Evolutionary conservation across 2,888 invertebrate genomes (phyloP), one percentile per base, ranked within the genome.

Genomic region (Portevinia maculata): DNA sequence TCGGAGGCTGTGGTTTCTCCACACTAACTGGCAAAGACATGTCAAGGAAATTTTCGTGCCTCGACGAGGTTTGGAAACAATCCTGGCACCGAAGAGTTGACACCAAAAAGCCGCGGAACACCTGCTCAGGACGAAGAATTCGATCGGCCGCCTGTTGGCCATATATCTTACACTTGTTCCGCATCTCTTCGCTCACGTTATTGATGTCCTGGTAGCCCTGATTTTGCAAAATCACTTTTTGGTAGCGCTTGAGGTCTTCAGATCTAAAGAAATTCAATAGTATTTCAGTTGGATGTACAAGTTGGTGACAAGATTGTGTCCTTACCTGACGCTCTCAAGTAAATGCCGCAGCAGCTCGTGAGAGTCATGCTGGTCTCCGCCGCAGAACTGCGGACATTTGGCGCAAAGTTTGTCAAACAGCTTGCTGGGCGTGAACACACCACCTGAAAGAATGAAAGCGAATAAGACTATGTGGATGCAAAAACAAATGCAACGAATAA

Each of bases 361-460:
- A 0, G 99, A 95, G 89, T 99, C 99, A 88, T 99, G 99, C 88
- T 99, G 99, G 86, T 98, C 96, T 1, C 96, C 97, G 8, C 98
- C 98, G 60, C 96, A 95, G 90, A 98, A 99, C 89, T 98, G 95
- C 0, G 96, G 95, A 88, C 94, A 92, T 86, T 94, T 94, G 85
- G 91, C 92, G 71, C 93, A 94, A 19, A 96, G 91, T 74, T 93
- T 93, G 0, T 92, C 92, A 28, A 95, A 92, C 52, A 96, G 91
- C 87, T 93, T 92, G 21, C 92, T 90, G 0, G 96, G 96, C 19
- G 92, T 93, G 85, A 92, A 94, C 17, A 94, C 93, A 11, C 94
- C 93, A 2, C 94, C 94, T 91, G 1, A 39, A 24, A 59, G 39
- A 15, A 21, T 8, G 2, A 39, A 37, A 37, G 1, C 6, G 32